Percentiles rank a stretch among this genome's conserved stretches.
phyloP scores from a whole-genome alignment of 2,888 invertebrate species.

The Hemicrepidius hirtus region DNA sequence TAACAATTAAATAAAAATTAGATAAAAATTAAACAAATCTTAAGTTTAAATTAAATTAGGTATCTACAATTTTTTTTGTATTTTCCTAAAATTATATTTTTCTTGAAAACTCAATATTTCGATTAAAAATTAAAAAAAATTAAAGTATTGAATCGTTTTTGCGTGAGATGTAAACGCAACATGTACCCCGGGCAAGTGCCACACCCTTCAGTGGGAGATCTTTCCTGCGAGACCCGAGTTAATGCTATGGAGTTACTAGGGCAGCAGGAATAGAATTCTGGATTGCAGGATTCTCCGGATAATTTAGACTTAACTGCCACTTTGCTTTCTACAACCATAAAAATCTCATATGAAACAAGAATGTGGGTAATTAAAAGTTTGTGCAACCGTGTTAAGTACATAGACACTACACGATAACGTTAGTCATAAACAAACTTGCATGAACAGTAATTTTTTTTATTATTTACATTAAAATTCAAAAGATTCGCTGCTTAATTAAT shows the following conservation, averaged over 20 bases:
- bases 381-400: constrained; percentile 24
- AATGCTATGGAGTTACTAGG: constrained; percentile 47
- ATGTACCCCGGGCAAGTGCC: constrained; percentile 57
- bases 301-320: constrained; percentile 26
- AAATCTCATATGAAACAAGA: constrained; percentile 21
- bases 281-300: constrained; percentile 38
- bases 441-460: not conserved
- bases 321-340: constrained; percentile 18
- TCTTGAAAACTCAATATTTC: no score
- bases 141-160: constrained; percentile 35
- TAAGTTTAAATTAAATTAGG: no score
- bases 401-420: constrained; percentile 5
- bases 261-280: constrained; percentile 46
- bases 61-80: no score
- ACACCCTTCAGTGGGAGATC: constrained; percentile 56
- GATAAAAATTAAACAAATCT: not conserved
- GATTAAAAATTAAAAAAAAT: not conserved
- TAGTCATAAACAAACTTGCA: not conserved
- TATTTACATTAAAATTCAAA: constrained; percentile 3
- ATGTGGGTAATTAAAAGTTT: constrained; percentile 10
- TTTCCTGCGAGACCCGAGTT: constrained; percentile 55
- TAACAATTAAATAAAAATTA: not conserved
- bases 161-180: constrained; percentile 48
- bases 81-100: no score
- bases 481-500: no score